Percentiles rank a stretch among this genome's conserved stretches.
These are phyloP conservation scores for Calameuta pallipes DNA, from an alignment of 2,888 invertebrate genomes.

Conservation along the genomic window DNA sequence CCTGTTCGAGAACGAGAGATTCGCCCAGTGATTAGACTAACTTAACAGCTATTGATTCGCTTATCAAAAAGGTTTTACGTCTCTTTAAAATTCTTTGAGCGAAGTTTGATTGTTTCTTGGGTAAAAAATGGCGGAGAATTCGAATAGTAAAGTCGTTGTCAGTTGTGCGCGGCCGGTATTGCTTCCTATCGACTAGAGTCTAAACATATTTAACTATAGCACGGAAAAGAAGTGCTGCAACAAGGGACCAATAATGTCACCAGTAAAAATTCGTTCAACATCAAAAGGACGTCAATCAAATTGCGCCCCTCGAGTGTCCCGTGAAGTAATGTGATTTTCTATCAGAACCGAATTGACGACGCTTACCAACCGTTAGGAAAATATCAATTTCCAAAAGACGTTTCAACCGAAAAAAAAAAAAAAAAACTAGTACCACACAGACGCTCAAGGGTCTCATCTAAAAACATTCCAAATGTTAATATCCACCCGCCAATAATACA, in stretches of 20 bases:
- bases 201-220: slow-evolving; percentile 32
- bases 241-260: slow-evolving; percentile 1
- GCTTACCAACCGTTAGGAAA: not conserved
- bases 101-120: slow-evolving; percentile 57
- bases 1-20: slow-evolving; percentile 14
- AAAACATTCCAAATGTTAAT: not conserved
- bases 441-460: not conserved
- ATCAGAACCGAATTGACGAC: not conserved
- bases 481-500: slow-evolving; percentile 13
- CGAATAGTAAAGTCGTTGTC: slow-evolving; percentile 55
- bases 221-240: slow-evolving; percentile 42
- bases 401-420: not conserved
- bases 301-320: not conserved
- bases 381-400: not conserved
- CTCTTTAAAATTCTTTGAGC: slow-evolving; percentile 41
- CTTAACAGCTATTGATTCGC: slow-evolving; percentile 48
- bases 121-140: slow-evolving; percentile 53
- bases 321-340: not conserved
- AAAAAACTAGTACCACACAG: not conserved
- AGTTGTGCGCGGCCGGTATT: slow-evolving; percentile 58
- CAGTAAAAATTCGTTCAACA: not conserved
- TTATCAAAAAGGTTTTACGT: slow-evolving; percentile 47
- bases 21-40: slow-evolving; percentile 39
- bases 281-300: not conserved
- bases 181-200: slow-evolving; percentile 45